Conservation (phyloP, 2,797 vertebrate genomes). For the Eurystomus glaucurus region DNA sequence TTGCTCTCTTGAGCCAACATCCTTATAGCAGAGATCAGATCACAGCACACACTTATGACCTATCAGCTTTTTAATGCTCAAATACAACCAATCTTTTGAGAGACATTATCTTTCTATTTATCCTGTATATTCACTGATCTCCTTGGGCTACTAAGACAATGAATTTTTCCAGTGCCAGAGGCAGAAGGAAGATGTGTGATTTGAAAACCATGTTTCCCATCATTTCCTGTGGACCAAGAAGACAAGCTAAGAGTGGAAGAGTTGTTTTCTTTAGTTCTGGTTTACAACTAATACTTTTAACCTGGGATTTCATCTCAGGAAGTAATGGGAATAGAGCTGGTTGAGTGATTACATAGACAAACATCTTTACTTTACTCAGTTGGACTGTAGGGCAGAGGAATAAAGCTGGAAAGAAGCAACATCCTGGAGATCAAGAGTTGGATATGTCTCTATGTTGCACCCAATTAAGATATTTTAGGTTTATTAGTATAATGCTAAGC, state of each 20-base stretch:
- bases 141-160: neutral
- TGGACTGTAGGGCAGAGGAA: accelerated
- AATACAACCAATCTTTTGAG: neutral
- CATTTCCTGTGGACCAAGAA: neutral
- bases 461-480: neutral
- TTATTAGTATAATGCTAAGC: neutral
- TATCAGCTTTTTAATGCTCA: neutral
- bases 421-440: neutral
- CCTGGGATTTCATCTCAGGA: neutral
- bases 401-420: neutral
- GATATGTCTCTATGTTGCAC: neutral
- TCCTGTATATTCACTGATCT: neutral
- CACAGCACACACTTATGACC: neutral
- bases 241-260: neutral
- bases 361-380: neutral
- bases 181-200: neutral
- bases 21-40: neutral
- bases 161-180: neutral
- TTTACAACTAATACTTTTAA: neutral
- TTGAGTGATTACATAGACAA: neutral
- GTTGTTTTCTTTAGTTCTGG: neutral
- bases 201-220: accelerated
- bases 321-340: neutral
- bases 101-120: neutral
- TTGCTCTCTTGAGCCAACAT: accelerated